Conservation (phyloP, 2,113 vertebrate species). For the Paracanthobrama guichenoti region DNA sequence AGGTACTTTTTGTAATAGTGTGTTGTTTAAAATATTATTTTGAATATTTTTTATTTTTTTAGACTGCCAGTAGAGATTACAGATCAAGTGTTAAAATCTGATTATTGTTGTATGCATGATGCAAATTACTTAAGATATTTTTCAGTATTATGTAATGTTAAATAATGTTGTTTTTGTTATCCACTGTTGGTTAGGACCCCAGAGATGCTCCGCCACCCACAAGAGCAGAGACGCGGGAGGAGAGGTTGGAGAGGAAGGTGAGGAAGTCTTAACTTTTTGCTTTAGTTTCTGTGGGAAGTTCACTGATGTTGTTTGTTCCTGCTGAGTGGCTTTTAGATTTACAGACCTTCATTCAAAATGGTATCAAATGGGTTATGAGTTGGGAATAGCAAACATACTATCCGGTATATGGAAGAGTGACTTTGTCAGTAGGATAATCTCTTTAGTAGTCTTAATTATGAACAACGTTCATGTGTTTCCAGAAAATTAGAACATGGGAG, state of each 20-base stretch:
- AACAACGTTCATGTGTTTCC: neutral
- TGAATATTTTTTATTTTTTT: neutral
- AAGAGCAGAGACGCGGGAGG: slow-evolving; percentile 88
- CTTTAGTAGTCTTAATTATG: neutral
- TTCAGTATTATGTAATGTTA: neutral
- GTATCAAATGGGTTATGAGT: too few species aligned
- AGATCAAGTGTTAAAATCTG: neutral
- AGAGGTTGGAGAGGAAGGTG: slow-evolving; percentile 91
- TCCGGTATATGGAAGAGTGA: too few species aligned
- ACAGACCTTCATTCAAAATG: neutral
- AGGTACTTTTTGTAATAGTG: slow-evolving; percentile 69
- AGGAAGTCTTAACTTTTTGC: neutral
- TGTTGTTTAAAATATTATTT: neutral
- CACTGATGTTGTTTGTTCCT: neutral
- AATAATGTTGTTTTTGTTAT: neutral
- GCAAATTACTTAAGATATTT: neutral
- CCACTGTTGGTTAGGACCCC: slow-evolving; percentile 72
- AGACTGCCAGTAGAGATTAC: neutral
- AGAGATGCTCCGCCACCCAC: slow-evolving; percentile 87
- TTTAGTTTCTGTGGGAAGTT: neutral
- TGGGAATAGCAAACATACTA: too few species aligned
- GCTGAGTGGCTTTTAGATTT: neutral
- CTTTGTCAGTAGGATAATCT: neutral
- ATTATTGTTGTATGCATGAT: neutral
- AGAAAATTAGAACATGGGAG: neutral